phyloP scores from a whole-genome alignment of 2,888 invertebrate genomes.

The Sphaeridia pumilis region DNA sequence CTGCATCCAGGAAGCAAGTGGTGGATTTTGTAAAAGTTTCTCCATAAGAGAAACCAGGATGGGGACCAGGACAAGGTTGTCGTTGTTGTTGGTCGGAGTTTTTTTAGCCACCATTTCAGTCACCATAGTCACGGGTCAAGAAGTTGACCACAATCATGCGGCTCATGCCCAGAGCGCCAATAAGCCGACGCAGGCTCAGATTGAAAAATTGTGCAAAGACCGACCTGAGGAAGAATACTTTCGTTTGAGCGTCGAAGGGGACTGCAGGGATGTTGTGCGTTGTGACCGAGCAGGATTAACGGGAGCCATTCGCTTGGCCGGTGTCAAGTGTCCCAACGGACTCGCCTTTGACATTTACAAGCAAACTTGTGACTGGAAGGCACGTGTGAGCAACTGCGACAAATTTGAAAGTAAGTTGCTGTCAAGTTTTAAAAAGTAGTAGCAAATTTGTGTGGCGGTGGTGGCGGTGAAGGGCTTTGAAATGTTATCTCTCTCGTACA shows the following conservation, averaged over 20 bases:
- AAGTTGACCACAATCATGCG: constrained; percentile 2
- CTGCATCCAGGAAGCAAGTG: too few species aligned
- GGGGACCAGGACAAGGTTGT: too few species aligned
- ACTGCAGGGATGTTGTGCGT: constrained; percentile 89
- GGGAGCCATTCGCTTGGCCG: constrained; percentile 73
- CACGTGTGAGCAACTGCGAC: constrained; percentile 92
- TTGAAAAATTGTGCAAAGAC: constrained; percentile 76
- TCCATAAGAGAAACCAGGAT: too few species aligned
- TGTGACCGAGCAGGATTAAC: constrained; percentile 83
- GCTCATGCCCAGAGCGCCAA: too few species aligned
- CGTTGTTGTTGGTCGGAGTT: too few species aligned
- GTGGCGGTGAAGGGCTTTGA: too few species aligned
- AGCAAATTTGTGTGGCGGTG: too few species aligned
- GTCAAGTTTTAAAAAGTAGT: too few species aligned
- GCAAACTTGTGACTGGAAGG: constrained; percentile 94
- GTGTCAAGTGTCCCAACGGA: constrained; percentile 78
- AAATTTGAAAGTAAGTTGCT: constrained; percentile 85
- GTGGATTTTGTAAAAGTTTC: too few species aligned
- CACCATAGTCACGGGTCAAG: constrained; percentile 13
- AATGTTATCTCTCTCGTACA: too few species aligned
- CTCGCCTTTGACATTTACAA: constrained; percentile 87
- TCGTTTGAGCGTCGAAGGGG: constrained; percentile 66
- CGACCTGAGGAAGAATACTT: constrained; percentile 86
- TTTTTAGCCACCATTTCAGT: too few species aligned
- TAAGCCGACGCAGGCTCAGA: constrained; percentile 34